A percentile compares a stretch with the other conserved stretches of the same genome.
phyloP scores from a whole-genome alignment of 2,797 vertebrate genomes.

The Anabas testudineus region DNA sequence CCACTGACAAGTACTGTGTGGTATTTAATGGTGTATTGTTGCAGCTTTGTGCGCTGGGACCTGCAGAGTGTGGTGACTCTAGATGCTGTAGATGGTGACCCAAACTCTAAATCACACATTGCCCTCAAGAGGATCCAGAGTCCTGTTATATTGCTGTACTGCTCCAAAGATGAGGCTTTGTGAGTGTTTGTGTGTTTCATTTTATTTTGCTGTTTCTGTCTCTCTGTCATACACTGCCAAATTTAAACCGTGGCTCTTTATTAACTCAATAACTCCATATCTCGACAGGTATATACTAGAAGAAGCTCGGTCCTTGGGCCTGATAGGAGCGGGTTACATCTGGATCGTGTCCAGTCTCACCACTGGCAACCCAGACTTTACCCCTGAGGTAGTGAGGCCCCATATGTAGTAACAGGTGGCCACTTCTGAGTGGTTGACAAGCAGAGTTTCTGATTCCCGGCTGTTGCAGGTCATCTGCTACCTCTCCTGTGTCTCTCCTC shows the following conservation, averaged over 20 bases:
- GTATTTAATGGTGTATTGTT: constrained; percentile 65
- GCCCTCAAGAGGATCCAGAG: constrained; percentile 98
- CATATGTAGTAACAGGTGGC: constrained; percentile 54
- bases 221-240: constrained; percentile 24
- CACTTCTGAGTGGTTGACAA: constrained; percentile 47
- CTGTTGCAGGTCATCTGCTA: constrained; percentile 23
- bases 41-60: constrained; percentile 98
- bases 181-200: constrained; percentile 58
- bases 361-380: constrained; percentile 93
- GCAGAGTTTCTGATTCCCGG: constrained; percentile 33
- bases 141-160: constrained; percentile 96
- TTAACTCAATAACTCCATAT: constrained; percentile 15
- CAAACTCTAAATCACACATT: constrained; percentile 94
- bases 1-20: constrained; percentile 36
- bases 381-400: constrained; percentile 84
- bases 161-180: constrained; percentile 95
- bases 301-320: constrained; percentile 93
- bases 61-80: constrained; percentile 94
- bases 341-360: constrained; percentile 98
- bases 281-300: constrained; percentile 88
- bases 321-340: constrained; percentile 96
- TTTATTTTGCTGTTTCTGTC: constrained; percentile 6
- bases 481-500: constrained; percentile 14
- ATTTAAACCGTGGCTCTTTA: constrained; percentile 28
- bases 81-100: constrained; percentile 90